Conservation (phyloP, 2,888 invertebrate species). For the Diaperis boleti region DNA sequence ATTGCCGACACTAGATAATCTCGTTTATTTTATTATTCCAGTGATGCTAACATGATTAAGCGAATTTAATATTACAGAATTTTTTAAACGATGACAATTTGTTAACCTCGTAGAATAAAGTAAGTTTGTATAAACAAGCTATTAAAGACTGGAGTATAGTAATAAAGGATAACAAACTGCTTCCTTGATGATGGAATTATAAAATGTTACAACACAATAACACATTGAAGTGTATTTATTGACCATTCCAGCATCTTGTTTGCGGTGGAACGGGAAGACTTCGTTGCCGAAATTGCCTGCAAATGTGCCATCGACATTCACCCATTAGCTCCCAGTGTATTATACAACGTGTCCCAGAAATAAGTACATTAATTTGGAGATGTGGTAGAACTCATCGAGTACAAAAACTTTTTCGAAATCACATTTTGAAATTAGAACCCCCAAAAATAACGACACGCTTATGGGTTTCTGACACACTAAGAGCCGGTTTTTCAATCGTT, state of each 20-base stretch:
- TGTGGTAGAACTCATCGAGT: too few relatives aligned
- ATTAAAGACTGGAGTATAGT: slow-evolving; percentile 19
- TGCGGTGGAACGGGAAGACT: slow-evolving; percentile 16
- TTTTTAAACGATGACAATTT: slow-evolving; percentile 8
- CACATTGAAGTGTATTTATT: slow-evolving; percentile 19
- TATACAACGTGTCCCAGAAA: too few relatives aligned
- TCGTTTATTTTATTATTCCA: background rate
- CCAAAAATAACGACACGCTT: too few relatives aligned
- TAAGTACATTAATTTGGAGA: too few relatives aligned
- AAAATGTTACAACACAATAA: slow-evolving; percentile 14
- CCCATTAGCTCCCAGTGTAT: too few relatives aligned
- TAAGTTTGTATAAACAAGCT: slow-evolving; percentile 18
- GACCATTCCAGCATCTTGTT: background rate
- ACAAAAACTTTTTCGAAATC: too few relatives aligned
- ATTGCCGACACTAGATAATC: background rate
- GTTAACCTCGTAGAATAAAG: slow-evolving; percentile 6
- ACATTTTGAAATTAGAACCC: too few relatives aligned
- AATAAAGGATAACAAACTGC: slow-evolving; percentile 25
- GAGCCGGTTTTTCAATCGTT: too few relatives aligned
- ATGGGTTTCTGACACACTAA: too few relatives aligned
- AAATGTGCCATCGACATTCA: slow-evolving; percentile 24
- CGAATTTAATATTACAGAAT: background rate
- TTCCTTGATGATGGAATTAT: slow-evolving; percentile 21
- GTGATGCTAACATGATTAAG: background rate
- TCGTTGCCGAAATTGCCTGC: slow-evolving; percentile 6